A percentile compares a stretch with the other conserved stretches of the same genome.
Evolutionary conservation across 2,888 invertebrate species (phyloP).

Genomic region (Carterocephalus palaemon): DNA sequence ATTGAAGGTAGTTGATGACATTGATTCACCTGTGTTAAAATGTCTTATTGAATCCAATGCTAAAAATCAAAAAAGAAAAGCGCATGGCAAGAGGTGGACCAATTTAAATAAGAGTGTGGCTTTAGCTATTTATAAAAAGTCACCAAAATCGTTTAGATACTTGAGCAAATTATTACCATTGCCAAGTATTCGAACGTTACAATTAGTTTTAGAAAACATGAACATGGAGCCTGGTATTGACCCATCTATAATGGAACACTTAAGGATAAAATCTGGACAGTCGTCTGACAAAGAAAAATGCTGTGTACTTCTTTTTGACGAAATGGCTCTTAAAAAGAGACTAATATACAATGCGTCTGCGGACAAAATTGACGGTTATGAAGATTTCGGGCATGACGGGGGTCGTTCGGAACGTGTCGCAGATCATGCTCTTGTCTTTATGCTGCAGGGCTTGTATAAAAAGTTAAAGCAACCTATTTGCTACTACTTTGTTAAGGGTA

Average conservation of each 20-base stretch:
- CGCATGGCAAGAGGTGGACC: too few relatives aligned
- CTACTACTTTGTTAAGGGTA: conserved; percentile 33
- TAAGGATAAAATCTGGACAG: too few relatives aligned
- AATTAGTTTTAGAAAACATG: too few relatives aligned
- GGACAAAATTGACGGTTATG: conserved; percentile 30
- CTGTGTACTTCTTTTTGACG: conserved; percentile 29
- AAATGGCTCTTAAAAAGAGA: too few relatives aligned
- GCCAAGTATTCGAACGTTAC: too few relatives aligned
- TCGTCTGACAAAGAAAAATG: conserved; percentile 22
- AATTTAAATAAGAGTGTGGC: too few relatives aligned
- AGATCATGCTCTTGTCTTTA: conserved; percentile 30
- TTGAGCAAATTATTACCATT: conserved; percentile 9
- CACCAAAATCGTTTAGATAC: conserved; percentile 6
- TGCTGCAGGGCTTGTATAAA: conserved; percentile 29
- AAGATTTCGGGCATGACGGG: conserved; percentile 21
- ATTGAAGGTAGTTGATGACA: too few relatives aligned
- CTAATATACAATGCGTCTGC: conserved; percentile 13
- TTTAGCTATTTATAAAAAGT: conserved; percentile 1
- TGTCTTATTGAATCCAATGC: too few relatives aligned
- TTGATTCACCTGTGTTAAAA: too few relatives aligned
- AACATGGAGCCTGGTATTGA: too few relatives aligned
- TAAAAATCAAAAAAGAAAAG: too few relatives aligned
- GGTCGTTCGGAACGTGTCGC: conserved; percentile 22
- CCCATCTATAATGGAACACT: too few relatives aligned
- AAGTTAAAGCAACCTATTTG: conserved; percentile 33